These are phyloP conservation scores for Rallus limicola DNA, from an alignment of 2,113 vertebrate genomes.

Conservation along the genomic window DNA sequence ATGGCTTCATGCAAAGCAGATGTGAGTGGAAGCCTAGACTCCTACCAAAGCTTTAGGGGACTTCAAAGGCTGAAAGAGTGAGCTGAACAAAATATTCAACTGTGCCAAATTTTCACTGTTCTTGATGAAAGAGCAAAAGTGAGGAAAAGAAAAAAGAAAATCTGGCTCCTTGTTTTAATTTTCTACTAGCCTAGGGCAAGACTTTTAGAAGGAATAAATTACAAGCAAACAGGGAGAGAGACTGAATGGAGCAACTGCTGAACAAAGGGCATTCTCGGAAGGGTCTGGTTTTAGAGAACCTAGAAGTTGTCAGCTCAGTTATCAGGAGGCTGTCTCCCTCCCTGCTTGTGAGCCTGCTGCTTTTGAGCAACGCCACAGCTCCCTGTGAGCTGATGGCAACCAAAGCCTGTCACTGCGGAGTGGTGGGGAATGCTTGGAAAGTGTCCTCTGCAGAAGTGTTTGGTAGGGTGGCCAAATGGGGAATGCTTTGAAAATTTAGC, in stretches of 20 bases:
- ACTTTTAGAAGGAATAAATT: conserved; percentile 68
- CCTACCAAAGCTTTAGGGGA: conserved; percentile 57
- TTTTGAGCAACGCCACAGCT: neutral
- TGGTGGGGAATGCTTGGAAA: neutral
- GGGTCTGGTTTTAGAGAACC: conserved; percentile 47
- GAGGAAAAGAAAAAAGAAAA: neutral
- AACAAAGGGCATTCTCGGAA: conserved; percentile 70
- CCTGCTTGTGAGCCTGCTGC: neutral
- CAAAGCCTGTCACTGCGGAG: neutral
- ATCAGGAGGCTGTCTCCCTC: conserved; percentile 5
- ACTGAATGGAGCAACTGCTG: conserved; percentile 51
- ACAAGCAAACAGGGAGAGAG: conserved; percentile 63
- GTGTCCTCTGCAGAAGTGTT: neutral
- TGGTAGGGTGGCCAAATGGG: neutral
- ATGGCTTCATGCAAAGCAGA: conserved; percentile 74
- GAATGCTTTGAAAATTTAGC: neutral
- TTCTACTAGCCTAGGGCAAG: conserved; percentile 69
- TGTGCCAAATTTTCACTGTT: conserved; percentile 71
- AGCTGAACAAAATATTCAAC: conserved; percentile 68
- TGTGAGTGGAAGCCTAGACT: conserved; percentile 66
- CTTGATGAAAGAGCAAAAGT: conserved; percentile 72
- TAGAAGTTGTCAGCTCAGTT: conserved; percentile 56
- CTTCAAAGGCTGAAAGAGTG: conserved; percentile 69
- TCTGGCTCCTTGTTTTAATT: conserved; percentile 71
- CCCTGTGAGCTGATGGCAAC: neutral